These are phyloP conservation scores for Hyppa rectilinea DNA, from an alignment of 2,888 invertebrate species.

Conservation along the genomic window DNA sequence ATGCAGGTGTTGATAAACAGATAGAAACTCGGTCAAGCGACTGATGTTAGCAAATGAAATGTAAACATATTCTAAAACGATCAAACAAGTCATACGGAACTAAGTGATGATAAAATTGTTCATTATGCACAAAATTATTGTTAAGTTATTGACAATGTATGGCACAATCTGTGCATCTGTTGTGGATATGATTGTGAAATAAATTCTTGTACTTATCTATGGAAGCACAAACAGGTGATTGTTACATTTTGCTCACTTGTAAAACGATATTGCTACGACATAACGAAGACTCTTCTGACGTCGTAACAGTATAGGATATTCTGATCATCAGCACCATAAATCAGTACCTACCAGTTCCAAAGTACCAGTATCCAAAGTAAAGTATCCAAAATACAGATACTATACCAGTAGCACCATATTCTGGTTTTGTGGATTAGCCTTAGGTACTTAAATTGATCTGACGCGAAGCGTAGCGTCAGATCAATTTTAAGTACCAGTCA, in stretches of 20 bases:
- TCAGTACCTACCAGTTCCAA: too few species aligned
- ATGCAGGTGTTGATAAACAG: conserved; percentile 36
- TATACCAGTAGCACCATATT: too few species aligned
- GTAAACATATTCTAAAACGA: conserved; percentile 43
- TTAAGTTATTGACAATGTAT: conserved; percentile 24
- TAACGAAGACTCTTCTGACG: not conserved
- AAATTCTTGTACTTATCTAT: conserved; percentile 1
- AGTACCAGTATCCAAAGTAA: too few species aligned
- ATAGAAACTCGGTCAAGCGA: conserved; percentile 28
- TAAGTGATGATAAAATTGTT: conserved; percentile 24
- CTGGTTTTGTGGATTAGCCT: too few species aligned
- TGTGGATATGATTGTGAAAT: conserved; percentile 8
- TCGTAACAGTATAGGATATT: not conserved
- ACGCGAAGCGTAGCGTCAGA: too few species aligned
- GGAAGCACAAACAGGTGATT: not conserved
- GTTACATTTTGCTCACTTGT: not conserved
- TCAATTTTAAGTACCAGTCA: too few species aligned
- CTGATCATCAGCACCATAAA: too few species aligned
- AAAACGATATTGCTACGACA: too few species aligned
- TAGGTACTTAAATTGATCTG: too few species aligned
- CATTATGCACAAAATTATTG: conserved; percentile 12
- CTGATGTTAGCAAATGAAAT: conserved; percentile 30
- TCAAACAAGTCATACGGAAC: conserved; percentile 15
- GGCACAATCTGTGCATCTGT: conserved; percentile 7
- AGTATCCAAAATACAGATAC: too few species aligned